A percentile compares a stretch with the other conserved stretches of the same genome.
These are phyloP conservation scores for Aphaenogaster ashmeadi DNA, from an alignment of 1,140 invertebrate species.

Conservation along the genomic window DNA sequence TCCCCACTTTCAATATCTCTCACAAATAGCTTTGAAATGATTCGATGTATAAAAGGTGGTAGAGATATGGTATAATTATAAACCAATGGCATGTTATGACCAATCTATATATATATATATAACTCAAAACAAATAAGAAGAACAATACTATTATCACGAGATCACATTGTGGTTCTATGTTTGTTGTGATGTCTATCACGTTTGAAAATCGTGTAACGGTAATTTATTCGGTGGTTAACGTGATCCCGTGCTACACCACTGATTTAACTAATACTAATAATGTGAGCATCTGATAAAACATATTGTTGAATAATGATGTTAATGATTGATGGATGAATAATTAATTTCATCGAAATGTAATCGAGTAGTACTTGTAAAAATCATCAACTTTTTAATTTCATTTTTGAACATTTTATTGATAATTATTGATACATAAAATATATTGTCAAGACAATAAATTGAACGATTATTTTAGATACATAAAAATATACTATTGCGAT, in stretches of 20 bases:
- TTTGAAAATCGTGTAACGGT: background rate
- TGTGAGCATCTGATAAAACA: background rate
- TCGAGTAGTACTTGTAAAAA: background rate
- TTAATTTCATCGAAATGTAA: background rate
- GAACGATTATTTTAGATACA: slow-evolving; percentile 19
- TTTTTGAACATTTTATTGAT: slow-evolving; percentile 1
- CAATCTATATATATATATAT: background rate
- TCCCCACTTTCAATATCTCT: slow-evolving; percentile 22
- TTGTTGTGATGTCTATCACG: background rate
- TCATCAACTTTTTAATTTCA: background rate
- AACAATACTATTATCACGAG: background rate
- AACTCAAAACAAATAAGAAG: background rate
- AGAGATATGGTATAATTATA: background rate
- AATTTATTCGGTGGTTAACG: background rate
- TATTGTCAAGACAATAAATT: slow-evolving; percentile 6
- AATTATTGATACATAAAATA: slow-evolving; percentile 15
- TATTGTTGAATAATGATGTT: background rate
- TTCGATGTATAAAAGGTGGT: background rate
- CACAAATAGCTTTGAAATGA: background rate
- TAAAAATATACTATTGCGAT: slow-evolving; percentile 12
- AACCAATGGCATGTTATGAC: background rate
- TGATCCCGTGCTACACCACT: background rate
- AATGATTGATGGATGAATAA: background rate
- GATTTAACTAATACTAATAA: background rate
- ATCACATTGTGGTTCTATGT: background rate